A percentile compares a stretch with the other conserved stretches of the same genome.
phyloP scores from a whole-genome alignment of 2,888 invertebrate genomes.

The Timema podura region DNA sequence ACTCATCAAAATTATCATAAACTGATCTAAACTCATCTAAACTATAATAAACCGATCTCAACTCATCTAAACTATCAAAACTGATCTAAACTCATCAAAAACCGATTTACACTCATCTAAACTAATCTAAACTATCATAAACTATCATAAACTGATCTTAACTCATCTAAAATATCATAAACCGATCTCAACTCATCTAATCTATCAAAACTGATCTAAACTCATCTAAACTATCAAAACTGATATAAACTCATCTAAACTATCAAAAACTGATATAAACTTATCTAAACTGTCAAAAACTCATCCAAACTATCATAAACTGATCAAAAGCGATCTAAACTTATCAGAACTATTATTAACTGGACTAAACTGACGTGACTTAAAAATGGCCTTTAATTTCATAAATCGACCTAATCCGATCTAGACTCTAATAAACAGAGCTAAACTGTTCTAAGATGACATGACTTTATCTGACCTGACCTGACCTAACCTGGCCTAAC shows the following conservation, averaged over 20 bases:
- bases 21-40: neutral
- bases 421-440: conserved; percentile 4
- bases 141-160: no score
- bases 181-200: no score
- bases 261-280: neutral
- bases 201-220: no score
- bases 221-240: no score
- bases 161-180: neutral
- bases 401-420: no score
- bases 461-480: conserved; percentile 2
- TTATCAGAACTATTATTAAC: neutral
- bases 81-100: no score
- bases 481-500: conserved; percentile 16
- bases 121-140: no score
- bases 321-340: neutral
- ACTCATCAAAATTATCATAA: no score
- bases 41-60: neutral
- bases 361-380: conserved; percentile 9
- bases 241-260: no score
- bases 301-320: neutral
- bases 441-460: conserved; percentile 6
- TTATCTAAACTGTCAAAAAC: neutral
- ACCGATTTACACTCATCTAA: no score
- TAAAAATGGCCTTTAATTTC: no score
- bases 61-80: neutral